phyloP scores from a whole-genome alignment of 2,113 vertebrate species.

The Rousettus leschenaultii region DNA sequence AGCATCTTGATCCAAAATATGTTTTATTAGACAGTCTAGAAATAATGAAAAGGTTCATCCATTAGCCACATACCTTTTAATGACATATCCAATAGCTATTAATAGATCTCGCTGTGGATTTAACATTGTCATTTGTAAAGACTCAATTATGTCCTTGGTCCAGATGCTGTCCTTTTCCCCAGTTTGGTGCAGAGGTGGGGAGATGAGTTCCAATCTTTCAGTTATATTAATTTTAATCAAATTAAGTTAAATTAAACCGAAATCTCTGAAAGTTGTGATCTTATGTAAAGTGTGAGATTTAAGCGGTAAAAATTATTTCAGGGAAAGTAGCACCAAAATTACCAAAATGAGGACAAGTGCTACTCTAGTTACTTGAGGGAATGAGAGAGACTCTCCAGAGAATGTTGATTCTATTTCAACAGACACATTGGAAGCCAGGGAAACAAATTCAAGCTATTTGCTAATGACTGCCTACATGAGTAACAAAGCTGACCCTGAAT shows the following conservation, averaged over 20 bases:
- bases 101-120: background rate
- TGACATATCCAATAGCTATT: background rate
- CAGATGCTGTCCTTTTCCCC: background rate
- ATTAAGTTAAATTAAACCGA: background rate
- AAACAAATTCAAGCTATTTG: background rate
- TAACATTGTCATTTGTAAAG: background rate
- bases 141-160: background rate
- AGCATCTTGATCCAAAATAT: background rate
- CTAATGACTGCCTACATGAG: background rate
- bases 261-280: background rate
- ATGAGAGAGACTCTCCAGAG: background rate
- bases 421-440: background rate
- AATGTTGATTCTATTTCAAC: background rate
- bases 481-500: background rate
- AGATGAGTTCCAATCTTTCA: background rate
- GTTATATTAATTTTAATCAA: background rate
- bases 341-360: background rate
- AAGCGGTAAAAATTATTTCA: background rate
- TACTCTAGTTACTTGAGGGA: background rate
- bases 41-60: background rate
- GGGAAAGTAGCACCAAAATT: background rate
- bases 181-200: background rate
- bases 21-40: background rate
- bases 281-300: background rate
- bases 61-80: background rate